Conservation (phyloP, 1,140 invertebrate genomes). For the Megalonaias nervosa region DNA sequence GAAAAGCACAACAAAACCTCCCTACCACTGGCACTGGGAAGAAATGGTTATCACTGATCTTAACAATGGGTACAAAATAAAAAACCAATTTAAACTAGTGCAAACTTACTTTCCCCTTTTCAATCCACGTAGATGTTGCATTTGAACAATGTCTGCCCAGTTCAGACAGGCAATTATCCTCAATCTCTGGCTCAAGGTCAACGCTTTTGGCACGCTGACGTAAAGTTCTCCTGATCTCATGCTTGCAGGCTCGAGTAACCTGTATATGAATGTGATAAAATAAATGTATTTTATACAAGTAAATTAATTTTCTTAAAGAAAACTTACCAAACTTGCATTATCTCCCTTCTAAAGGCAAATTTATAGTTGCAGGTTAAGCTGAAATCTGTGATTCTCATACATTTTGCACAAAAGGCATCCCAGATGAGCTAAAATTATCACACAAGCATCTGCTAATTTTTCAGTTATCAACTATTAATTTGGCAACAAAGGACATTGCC, state of each 20-base stretch:
- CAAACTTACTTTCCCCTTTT: slow-evolving; percentile 80
- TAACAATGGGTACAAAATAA: neutral
- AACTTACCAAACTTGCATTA: no score
- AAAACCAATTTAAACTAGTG: neutral
- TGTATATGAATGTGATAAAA: no score
- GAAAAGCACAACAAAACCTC: neutral
- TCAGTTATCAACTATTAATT: no score
- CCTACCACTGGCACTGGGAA: neutral
- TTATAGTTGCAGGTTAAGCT: no score
- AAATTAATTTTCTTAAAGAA: no score
- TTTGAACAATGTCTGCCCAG: slow-evolving; percentile 87
- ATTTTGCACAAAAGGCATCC: no score
- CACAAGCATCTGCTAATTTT: no score
- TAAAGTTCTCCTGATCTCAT: slow-evolving; percentile 92
- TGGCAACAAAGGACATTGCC: no score
- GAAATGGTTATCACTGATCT: neutral
- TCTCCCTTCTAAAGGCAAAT: no score
- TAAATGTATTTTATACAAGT: no score
- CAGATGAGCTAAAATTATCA: no score
- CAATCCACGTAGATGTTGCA: slow-evolving; percentile 63
- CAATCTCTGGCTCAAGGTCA: slow-evolving; percentile 94
- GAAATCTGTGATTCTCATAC: no score
- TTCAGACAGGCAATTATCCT: slow-evolving; percentile 90
- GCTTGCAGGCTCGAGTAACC: slow-evolving; percentile 42
- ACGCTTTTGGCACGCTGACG: slow-evolving; percentile 91